These are phyloP conservation scores for Xiphophorus maculatus DNA, from an alignment of 2,113 vertebrate genomes.

Conservation along the genomic window DNA sequence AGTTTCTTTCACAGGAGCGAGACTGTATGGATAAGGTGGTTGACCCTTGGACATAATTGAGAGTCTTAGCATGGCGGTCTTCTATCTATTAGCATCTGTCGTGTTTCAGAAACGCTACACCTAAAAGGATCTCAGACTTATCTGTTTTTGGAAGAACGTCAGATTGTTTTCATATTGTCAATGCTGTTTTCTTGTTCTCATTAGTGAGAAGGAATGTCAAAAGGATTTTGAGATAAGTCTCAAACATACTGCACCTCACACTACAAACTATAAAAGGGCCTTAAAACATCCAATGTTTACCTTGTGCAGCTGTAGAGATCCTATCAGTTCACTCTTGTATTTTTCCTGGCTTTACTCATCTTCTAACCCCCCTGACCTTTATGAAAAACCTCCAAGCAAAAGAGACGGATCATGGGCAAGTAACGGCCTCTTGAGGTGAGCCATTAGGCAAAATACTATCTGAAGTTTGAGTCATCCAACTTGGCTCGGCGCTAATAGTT, in stretches of 20 bases:
- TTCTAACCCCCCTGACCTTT: background rate
- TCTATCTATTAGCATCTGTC: too few species aligned
- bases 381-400: constrained; percentile 22
- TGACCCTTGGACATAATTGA: too few species aligned
- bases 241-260: background rate
- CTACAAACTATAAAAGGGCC: background rate
- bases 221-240: background rate
- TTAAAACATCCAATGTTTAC: background rate
- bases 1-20: too few species aligned
- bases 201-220: background rate
- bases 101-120: background rate
- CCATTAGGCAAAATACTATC: constrained; percentile 81
- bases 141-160: background rate
- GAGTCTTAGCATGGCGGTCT: too few species aligned
- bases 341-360: background rate
- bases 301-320: background rate
- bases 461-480: constrained; percentile 72
- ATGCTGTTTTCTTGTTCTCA: background rate
- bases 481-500: constrained; percentile 58
- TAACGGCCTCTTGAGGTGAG: constrained; percentile 79
- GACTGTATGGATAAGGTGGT: too few species aligned
- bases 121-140: background rate
- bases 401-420: constrained; percentile 62
- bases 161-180: background rate
- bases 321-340: background rate